phyloP scores from a whole-genome alignment of 2,113 vertebrate species.

The Cacatua alba region DNA sequence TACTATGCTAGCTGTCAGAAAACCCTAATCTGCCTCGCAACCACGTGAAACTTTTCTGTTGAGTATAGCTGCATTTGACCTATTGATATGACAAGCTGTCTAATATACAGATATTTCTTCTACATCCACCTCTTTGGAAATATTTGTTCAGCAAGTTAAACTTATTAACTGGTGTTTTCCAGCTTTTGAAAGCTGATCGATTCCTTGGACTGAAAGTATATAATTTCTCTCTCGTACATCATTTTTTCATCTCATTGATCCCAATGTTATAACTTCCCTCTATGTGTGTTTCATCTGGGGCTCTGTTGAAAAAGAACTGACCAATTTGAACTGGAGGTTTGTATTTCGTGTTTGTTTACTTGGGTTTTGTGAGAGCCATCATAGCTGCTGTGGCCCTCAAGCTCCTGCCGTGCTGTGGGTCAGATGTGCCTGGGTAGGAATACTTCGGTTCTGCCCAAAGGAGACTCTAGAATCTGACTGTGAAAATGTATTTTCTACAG shows the following conservation, averaged over 20 bases:
- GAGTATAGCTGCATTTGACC: background rate
- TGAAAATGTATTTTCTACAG: background rate
- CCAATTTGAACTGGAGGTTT: background rate
- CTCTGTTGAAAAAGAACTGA: background rate
- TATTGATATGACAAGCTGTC: background rate
- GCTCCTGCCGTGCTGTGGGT: background rate
- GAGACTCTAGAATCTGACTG: background rate
- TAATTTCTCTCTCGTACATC: background rate
- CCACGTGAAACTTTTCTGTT: background rate
- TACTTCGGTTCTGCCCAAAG: background rate
- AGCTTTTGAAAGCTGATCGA: constrained; percentile 9
- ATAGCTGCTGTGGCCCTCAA: background rate
- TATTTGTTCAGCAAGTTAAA: constrained; percentile 50
- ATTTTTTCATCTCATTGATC: constrained; percentile 26
- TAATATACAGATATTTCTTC: constrained; percentile 35
- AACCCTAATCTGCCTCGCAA: background rate
- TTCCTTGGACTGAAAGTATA: background rate
- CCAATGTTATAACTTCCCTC: background rate
- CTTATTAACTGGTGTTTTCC: constrained; percentile 24
- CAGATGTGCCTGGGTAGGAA: background rate
- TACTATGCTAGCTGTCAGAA: background rate
- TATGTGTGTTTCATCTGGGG: background rate
- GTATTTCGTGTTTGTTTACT: background rate
- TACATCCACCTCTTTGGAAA: background rate
- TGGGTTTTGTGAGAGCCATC: background rate